A percentile compares a stretch with the other conserved stretches of the same genome.
Conservation (phyloP, 2,113 vertebrate species). For the Pollachius pollachius region DNA sequence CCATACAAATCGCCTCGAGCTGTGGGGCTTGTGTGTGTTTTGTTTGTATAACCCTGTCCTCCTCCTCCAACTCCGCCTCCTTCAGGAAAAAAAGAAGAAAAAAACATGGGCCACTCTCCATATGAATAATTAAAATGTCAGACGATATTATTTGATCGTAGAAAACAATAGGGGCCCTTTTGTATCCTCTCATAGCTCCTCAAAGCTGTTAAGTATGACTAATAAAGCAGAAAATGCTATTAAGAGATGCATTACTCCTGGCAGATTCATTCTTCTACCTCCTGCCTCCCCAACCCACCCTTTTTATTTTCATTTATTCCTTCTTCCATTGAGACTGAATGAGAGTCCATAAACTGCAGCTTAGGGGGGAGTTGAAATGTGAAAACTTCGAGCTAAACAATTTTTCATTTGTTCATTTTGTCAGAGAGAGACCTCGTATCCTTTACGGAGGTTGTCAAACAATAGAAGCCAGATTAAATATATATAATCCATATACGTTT, state of each 20-base stretch:
- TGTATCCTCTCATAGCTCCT: constrained; percentile 23
- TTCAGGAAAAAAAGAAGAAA: too few species aligned
- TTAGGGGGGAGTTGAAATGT: constrained; percentile 17
- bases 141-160: constrained; percentile 35
- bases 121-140: constrained; percentile 26
- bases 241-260: constrained; percentile 37
- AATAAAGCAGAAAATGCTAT: constrained; percentile 52
- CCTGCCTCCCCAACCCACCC: background rate
- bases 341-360: constrained; percentile 1
- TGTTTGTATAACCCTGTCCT: too few species aligned
- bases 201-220: constrained; percentile 50
- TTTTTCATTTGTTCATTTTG: background rate
- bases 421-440: background rate
- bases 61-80: too few species aligned
- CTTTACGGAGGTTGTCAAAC: background rate
- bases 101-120: background rate
- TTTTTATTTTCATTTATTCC: background rate
- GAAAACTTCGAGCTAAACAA: constrained; percentile 13
- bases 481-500: background rate
- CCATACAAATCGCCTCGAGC: too few species aligned
- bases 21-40: too few species aligned
- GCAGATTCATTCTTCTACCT: constrained; percentile 40
- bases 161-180: constrained; percentile 29
- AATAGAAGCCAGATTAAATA: background rate
- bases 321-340: constrained; percentile 17